Evolutionary conservation across 2,113 vertebrate genomes (phyloP), one percentile per base, ranked within the genome.

Genomic region (Malurus elegans): DNA sequence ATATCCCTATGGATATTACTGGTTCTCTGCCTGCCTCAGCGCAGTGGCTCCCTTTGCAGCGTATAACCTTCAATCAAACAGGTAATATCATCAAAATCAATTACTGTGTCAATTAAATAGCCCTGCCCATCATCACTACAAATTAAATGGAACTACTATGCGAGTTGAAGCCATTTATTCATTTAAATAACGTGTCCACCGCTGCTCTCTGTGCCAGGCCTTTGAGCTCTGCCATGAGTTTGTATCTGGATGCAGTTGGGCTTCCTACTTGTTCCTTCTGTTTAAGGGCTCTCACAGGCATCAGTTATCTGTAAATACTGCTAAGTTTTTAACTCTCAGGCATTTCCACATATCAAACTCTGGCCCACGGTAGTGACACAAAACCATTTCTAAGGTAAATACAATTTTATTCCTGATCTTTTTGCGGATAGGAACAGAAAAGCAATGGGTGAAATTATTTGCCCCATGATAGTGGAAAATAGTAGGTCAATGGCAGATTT

Each of bases 61-160:
- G 57, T 65, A 42, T 53, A 88, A 89, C 86, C 83, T 95, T 91
- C 73, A 79, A 14, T 92, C 78, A 48, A 50, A 88, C 73, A 89
- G 80, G 83, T 67, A 87, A 84, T 86, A 91, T n/a, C 58, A 94
- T 90, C 58, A 93, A 78, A 93, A 96, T 88, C 56, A 93, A 88
- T 92, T 91, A 71, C 79, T 92, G 31, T 81, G 87, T 74, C 84
- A 84, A 87, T 91, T 95, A 96, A 89, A 81, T 71, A 73, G 48
- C 70, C 87, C 90, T 90, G 73, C 72, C 83, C 67, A 90, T 74
- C 56, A 21, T 91, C 60, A 86, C 48, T 10, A 89, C 45, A 84
- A 88, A 93, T 92, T 78, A 95, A 92, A 86, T 78, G 53, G 69
- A 89, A 61, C 56, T 71, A 80, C 83, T 81, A 34, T 48, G 19